These are phyloP conservation scores for Enteromius paludinosus DNA, from an alignment of 2,797 vertebrate species.

Conservation along the genomic window DNA sequence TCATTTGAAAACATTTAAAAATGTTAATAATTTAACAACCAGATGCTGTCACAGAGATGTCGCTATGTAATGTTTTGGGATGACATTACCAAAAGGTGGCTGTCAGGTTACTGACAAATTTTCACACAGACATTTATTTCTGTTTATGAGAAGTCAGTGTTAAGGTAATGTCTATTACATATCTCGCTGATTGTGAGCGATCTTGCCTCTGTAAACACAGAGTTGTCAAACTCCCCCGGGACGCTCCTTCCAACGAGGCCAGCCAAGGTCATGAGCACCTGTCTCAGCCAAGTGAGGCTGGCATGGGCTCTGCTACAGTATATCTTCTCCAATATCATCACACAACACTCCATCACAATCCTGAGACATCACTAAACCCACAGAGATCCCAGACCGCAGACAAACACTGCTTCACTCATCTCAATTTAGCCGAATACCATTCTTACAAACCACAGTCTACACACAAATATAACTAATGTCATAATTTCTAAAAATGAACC, in stretches of 20 bases:
- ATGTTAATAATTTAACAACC: background rate
- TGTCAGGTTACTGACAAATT: background rate
- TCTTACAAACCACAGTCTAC: background rate
- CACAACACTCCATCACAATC: conserved; percentile 50
- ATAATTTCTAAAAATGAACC: background rate
- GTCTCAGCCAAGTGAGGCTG: conserved; percentile 55
- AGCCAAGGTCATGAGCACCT: conserved; percentile 62
- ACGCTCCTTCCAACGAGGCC: conserved; percentile 2
- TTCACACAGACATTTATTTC: background rate
- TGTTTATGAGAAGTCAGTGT: background rate
- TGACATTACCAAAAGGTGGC: background rate
- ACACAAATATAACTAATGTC: background rate
- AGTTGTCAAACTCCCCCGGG: conserved; percentile 8
- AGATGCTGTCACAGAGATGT: background rate
- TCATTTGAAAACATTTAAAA: background rate
- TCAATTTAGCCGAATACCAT: background rate
- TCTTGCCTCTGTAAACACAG: conserved; percentile 26
- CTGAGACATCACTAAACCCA: conserved; percentile 54
- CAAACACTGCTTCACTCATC: conserved; percentile 6
- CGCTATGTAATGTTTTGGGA: background rate
- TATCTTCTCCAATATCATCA: conserved; percentile 43
- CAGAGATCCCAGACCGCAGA: conserved; percentile 28
- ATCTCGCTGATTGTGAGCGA: background rate
- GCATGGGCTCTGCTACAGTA: conserved; percentile 47
- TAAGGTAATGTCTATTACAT: background rate